Evolutionary conservation across 1,140 invertebrate genomes (phyloP).

Genomic region (Nasonia longicornis): DNA sequence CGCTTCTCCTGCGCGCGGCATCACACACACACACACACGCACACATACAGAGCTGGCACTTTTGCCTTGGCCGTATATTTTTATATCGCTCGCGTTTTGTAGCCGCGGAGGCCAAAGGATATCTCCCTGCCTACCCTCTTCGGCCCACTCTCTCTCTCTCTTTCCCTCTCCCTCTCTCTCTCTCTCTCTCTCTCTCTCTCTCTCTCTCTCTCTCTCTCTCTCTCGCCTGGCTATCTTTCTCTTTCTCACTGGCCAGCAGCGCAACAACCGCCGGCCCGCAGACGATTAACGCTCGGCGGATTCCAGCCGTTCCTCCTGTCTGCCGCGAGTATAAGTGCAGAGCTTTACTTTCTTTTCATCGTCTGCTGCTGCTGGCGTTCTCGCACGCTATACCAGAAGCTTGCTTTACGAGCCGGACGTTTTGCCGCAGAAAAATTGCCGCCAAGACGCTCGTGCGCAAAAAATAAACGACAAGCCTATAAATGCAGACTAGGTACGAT

Average conservation of each 20-base stretch:
- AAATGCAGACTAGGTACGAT: background rate
- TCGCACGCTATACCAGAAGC: constrained; percentile 57
- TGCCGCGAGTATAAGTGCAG: background rate
- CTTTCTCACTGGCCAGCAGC: constrained; percentile 6
- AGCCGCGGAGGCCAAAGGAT: constrained; percentile 17
- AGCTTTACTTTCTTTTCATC: constrained; percentile 40
- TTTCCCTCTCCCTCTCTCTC: background rate
- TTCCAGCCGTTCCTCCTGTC: constrained; percentile 20
- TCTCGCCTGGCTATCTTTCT: background rate
- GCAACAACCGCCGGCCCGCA: background rate
- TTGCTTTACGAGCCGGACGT: constrained; percentile 46
- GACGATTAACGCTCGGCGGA: constrained; percentile 41
- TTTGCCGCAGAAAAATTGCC: constrained; percentile 41
- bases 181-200: background rate
- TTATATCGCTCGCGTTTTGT: constrained; percentile 40
- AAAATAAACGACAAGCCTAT: background rate
- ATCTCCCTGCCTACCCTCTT: constrained; percentile 9
- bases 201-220: too few species aligned
- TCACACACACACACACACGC: too few species aligned
- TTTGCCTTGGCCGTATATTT: constrained; percentile 40
- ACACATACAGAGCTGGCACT: background rate
- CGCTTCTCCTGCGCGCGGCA: constrained; percentile 6
- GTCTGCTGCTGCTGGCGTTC: background rate
- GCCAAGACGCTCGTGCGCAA: background rate
- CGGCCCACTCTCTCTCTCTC: background rate